phyloP scores from a whole-genome alignment of 2,888 invertebrate species.

The Ernsta delagoae region DNA sequence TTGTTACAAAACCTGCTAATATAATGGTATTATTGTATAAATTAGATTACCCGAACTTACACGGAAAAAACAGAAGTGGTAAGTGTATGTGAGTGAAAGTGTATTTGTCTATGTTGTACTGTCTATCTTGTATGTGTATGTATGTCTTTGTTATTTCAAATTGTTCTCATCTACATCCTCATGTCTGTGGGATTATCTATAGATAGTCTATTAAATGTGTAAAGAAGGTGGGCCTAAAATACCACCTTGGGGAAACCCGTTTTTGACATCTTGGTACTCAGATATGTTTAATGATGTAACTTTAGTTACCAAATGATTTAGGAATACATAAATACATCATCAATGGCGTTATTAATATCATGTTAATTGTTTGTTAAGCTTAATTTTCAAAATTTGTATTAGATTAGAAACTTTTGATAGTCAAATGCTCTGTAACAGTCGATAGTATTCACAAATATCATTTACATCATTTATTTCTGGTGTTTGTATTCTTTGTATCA shows the following conservation, averaged over 20 bases:
- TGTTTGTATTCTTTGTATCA: neutral
- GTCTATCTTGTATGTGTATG: constrained; percentile 14
- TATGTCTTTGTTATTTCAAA: constrained; percentile 13
- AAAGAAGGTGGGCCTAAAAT: neutral
- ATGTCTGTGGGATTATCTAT: neutral
- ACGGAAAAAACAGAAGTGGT: constrained; percentile 19
- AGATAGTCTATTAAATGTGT: neutral
- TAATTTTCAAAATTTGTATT: neutral
- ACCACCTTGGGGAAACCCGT: neutral
- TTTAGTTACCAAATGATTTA: neutral
- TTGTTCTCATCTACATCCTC: neutral
- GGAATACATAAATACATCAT: neutral
- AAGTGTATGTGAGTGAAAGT: constrained; percentile 20
- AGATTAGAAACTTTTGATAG: neutral
- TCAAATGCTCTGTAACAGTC: neutral
- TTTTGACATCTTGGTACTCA: no score
- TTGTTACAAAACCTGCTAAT: constrained; percentile 30
- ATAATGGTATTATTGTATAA: constrained; percentile 15
- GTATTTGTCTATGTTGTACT: constrained; percentile 5
- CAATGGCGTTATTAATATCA: neutral
- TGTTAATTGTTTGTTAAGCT: neutral
- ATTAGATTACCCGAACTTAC: constrained; percentile 29
- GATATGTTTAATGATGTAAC: no score
- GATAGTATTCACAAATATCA: neutral
- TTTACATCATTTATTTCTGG: neutral